Conservation (phyloP, 2,797 vertebrate species). For the Zonotrichia albicollis region DNA sequence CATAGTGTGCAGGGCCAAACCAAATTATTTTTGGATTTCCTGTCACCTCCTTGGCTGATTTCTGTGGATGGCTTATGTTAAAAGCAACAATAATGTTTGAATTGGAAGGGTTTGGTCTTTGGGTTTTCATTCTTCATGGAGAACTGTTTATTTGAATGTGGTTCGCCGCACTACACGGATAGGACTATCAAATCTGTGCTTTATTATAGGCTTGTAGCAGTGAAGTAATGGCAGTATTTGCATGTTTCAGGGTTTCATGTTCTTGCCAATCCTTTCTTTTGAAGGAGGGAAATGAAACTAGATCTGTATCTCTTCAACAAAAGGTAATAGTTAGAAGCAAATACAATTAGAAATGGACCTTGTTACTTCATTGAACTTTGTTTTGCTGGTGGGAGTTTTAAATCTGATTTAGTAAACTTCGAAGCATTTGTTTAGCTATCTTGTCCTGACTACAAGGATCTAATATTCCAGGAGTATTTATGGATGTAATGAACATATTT, state of each 20-base stretch:
- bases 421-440: neutral
- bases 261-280: constrained; percentile 45
- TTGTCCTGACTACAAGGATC: neutral
- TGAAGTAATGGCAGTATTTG: constrained; percentile 39
- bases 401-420: neutral
- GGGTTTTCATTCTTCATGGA: constrained; percentile 70
- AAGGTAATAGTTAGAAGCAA: constrained; percentile 40
- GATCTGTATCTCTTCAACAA: constrained; percentile 16
- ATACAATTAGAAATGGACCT: constrained; percentile 19
- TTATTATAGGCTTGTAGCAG: constrained; percentile 68
- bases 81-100: constrained; percentile 77
- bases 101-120: constrained; percentile 69
- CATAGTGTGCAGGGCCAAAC: constrained; percentile 39
- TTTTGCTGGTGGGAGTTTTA: neutral
- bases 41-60: constrained; percentile 70
- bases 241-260: constrained; percentile 5
- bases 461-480: neutral
- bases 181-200: constrained; percentile 74
- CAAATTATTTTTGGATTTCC: constrained; percentile 76
- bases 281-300: constrained; percentile 59
- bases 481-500: neutral
- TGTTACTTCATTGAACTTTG: constrained; percentile 19
- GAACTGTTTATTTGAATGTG: constrained; percentile 78
- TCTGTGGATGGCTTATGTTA: constrained; percentile 72
- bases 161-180: constrained; percentile 72